Evolutionary conservation across 2,797 vertebrate species (phyloP).

Genomic region (Yasuhikotakia modesta): DNA sequence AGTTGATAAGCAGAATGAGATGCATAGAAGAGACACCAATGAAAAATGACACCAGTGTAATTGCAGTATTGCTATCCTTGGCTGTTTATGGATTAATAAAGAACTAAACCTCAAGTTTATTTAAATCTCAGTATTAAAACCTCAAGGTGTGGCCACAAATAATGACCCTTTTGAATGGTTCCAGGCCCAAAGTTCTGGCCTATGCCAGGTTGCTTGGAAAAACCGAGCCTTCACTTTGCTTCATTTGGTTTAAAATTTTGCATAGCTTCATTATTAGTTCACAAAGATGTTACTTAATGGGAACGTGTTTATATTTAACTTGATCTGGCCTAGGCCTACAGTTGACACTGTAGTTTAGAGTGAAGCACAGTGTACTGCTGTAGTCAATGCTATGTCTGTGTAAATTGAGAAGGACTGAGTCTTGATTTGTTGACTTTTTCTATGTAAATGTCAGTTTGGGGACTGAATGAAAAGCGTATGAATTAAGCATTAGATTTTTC

Average conservation of each 20-base stretch:
- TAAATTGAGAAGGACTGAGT: constrained; percentile 7
- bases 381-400: constrained; percentile 2
- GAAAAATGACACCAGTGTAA: not conserved
- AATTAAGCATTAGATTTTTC: constrained; percentile 40
- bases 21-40: not conserved
- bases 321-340: constrained; percentile 5
- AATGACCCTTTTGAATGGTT: not conserved
- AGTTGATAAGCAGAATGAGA: not conserved
- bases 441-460: constrained; percentile 52
- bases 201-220: not conserved
- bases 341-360: not conserved
- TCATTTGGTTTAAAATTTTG: not conserved
- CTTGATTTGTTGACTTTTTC: constrained; percentile 41
- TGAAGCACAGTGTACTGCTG: not conserved
- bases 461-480: constrained; percentile 16
- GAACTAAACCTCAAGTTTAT: too few species aligned
- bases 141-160: not conserved
- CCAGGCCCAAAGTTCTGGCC: not conserved
- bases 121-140: not conserved
- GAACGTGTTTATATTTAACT: constrained; percentile 12
- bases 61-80: too few species aligned
- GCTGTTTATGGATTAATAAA: too few species aligned
- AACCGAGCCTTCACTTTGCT: not conserved
- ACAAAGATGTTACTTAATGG: not conserved
- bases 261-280: not conserved